Evolutionary conservation across 30 jellyfish, hydroid and myxozoan genomes (phyloP), one percentile per base, ranked within the genome.

Genomic region (Mastigias papua): DNA sequence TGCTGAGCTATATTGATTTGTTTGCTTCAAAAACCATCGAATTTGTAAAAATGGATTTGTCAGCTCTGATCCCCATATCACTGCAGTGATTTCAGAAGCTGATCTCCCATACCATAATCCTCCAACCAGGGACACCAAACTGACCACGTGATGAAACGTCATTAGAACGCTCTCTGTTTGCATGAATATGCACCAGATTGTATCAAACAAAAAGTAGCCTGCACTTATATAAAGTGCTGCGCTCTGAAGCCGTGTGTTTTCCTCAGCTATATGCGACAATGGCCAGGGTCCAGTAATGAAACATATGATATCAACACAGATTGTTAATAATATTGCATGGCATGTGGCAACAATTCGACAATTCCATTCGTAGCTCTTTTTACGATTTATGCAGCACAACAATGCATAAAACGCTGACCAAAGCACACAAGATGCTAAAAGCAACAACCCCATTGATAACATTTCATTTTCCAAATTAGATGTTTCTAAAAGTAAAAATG

Each of bases 1-100:
- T 34, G 64, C 61, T 26, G 97, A 34, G 21, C 63, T 73, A 58
- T 86, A 87, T 30, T 49, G 63, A 25, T 69, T 61, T 5, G 79
- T 28, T 63, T 87, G 91, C 28, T 80, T 88, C 35, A 92, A 69
- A 81, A 92, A 92, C 98, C 97, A 92, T 25, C 98, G 74, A 16
- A 81, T 72, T 80, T 92, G 98, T 42, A 92, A 79, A 66, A 86
- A 92, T 22, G 98, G 98, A 67, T 92, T 92, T 11, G 98, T 86
- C 65, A 92, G 73, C 73, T 92, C 98, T 27, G 98, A 87, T 29
- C 98, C 98, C 98, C 98, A 92, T 0, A 92, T 81, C 6, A 96
- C 91, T 1, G 93, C 90, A 0, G 90, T 68, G 9, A 92, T 76
- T 73, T 92, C 98, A 16, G 98, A 88, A 20, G 88, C 98, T 15